Conservation (phyloP, 2,888 invertebrate genomes). For the Notocelia uddmanniana region DNA sequence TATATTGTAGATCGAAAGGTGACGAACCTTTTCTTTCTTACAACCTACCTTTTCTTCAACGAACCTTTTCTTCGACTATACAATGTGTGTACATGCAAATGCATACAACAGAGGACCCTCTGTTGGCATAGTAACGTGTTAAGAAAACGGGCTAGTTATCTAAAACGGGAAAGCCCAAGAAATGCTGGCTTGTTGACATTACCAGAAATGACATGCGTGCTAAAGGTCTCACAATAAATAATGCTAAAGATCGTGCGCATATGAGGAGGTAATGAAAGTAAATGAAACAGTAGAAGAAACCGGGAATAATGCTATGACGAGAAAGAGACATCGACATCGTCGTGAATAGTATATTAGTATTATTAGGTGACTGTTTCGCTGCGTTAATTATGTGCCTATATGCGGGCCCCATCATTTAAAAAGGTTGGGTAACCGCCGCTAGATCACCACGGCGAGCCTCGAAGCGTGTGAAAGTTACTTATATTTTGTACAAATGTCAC, state of each 20-base stretch:
- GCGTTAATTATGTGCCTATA: not conserved
- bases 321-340: not conserved
- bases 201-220: not conserved
- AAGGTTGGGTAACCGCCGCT: conserved; percentile 27
- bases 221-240: not conserved
- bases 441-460: not conserved
- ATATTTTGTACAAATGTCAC: conserved; percentile 15
- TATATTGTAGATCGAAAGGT: too few species aligned
- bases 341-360: not conserved
- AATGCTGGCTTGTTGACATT: not conserved
- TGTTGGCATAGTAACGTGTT: too few species aligned
- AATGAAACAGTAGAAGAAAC: not conserved
- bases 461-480: conserved; percentile 27
- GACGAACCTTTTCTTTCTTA: too few species aligned
- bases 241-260: not conserved
- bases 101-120: too few species aligned
- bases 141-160: too few species aligned
- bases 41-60: too few species aligned
- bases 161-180: not conserved
- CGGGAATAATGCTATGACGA: not conserved
- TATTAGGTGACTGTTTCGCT: not conserved
- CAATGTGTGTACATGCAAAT: too few species aligned
- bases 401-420: conserved; percentile 37
- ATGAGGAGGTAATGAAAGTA: not conserved
- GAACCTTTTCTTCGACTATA: too few species aligned